Conservation (phyloP, 2,797 vertebrate species). For the Xenentodon cancila region DNA sequence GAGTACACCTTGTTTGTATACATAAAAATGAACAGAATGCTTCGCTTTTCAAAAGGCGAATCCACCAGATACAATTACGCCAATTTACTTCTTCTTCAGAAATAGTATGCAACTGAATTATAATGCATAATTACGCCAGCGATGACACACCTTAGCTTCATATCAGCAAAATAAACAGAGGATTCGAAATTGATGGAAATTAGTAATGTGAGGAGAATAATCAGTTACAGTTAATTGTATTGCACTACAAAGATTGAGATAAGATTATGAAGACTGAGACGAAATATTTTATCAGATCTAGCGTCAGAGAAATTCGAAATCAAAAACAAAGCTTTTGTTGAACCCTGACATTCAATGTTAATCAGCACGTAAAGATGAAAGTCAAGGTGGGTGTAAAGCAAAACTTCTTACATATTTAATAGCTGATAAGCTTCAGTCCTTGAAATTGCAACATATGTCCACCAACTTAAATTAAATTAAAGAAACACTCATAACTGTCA, state of each 20-base stretch:
- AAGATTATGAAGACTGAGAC: conserved; percentile 47
- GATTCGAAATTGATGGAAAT: conserved; percentile 25
- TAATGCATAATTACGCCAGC: conserved; percentile 6
- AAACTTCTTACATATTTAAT: conserved; percentile 8
- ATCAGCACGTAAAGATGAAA: background rate
- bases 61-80: background rate
- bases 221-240: conserved; percentile 47
- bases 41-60: conserved; percentile 4
- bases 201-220: conserved; percentile 43
- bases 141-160: conserved; percentile 1
- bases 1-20: conserved; percentile 20
- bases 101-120: background rate
- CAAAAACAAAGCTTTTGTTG: conserved; percentile 25
- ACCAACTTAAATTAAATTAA: conserved; percentile 15
- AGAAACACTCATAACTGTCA: background rate
- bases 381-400: too few species aligned
- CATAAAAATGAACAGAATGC: conserved; percentile 14
- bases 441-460: conserved; percentile 11
- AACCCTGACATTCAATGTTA: conserved; percentile 26
- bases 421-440: conserved; percentile 20
- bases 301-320: conserved; percentile 36
- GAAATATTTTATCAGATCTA: conserved; percentile 35
- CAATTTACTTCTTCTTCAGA: background rate
- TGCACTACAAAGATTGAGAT: conserved; percentile 55
- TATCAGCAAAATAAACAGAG: conserved; percentile 33